Conservation (phyloP, 2,888 invertebrate species). For the Drosophila quinaria region DNA sequence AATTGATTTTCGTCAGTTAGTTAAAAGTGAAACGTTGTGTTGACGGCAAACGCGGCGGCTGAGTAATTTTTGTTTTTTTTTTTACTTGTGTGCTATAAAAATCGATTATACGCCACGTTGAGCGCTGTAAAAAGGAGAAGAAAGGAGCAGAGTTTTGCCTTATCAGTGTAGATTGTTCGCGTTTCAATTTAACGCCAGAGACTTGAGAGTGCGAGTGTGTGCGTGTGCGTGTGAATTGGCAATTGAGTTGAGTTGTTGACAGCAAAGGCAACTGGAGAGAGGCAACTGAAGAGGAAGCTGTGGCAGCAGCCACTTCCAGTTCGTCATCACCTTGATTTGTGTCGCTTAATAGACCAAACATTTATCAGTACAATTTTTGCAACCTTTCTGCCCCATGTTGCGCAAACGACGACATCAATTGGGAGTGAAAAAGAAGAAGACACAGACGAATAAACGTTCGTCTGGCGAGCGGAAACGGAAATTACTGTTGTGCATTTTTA, state of each 20-base stretch:
- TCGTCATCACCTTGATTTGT: constrained; percentile 65
- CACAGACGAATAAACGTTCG: constrained; percentile 12
- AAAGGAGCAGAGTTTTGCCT: constrained; percentile 18
- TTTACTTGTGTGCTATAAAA: constrained; percentile 44
- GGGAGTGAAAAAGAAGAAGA: constrained; percentile 40
- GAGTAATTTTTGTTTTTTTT: constrained; percentile 31
- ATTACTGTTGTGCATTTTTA: constrained; percentile 81
- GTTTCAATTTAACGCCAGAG: constrained; percentile 77
- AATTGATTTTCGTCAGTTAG: constrained; percentile 69
- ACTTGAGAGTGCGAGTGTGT: constrained; percentile 32
- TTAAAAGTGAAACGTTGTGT: constrained; percentile 53
- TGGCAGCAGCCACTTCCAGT: constrained; percentile 1
- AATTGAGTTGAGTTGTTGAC: constrained; percentile 52
- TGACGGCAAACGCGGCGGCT: constrained; percentile 47
- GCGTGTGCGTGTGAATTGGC: constrained; percentile 35
- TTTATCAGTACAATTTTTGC: constrained; percentile 36
- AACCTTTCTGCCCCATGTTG: constrained; percentile 43
- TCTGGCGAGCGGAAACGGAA: constrained; percentile 74
- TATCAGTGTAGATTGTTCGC: constrained; percentile 46
- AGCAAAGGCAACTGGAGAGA: not conserved
- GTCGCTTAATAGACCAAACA: constrained; percentile 65
- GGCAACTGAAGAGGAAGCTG: not conserved
- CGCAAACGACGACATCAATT: constrained; percentile 65
- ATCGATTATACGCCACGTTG: constrained; percentile 80
- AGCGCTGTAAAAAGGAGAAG: constrained; percentile 30